Conservation (phyloP, 2,797 vertebrate species). For the Smutsia temminckii region DNA sequence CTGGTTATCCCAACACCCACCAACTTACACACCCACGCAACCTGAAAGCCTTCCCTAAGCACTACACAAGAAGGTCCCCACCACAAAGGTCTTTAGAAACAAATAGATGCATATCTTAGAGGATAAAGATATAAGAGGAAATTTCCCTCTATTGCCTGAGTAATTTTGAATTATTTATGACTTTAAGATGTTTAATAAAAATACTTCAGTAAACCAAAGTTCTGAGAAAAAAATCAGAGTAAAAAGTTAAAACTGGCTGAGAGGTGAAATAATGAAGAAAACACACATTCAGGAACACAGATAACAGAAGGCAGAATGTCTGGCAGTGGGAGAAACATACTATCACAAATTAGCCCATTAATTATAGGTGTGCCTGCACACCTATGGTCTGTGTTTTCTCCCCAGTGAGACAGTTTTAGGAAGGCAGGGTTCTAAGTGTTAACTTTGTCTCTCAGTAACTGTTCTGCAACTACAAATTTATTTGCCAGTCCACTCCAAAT, state of each 20-base stretch:
- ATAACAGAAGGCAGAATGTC: neutral
- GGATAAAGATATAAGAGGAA: neutral
- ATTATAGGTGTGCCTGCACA: neutral
- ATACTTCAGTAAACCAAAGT: neutral
- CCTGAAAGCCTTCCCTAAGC: neutral
- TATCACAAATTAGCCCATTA: neutral
- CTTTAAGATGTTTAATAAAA: neutral
- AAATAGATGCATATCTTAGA: neutral
- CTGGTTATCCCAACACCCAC: too few relatives aligned
- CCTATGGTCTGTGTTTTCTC: neutral
- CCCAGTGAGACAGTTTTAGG: neutral
- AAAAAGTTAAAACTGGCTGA: neutral
- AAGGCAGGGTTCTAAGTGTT: neutral
- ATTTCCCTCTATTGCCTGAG: neutral
- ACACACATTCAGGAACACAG: neutral
- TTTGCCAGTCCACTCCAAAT: neutral
- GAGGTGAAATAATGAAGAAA: neutral
- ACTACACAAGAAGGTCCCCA: neutral
- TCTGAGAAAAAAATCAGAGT: neutral
- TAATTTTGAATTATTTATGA: neutral
- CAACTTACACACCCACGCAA: neutral
- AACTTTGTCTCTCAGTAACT: neutral
- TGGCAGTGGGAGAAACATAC: neutral
- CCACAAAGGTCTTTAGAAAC: neutral
- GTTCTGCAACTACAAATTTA: neutral